Evolutionary conservation across 2,888 invertebrate genomes (phyloP).

Genomic region (Nemotelus nigrinus): DNA sequence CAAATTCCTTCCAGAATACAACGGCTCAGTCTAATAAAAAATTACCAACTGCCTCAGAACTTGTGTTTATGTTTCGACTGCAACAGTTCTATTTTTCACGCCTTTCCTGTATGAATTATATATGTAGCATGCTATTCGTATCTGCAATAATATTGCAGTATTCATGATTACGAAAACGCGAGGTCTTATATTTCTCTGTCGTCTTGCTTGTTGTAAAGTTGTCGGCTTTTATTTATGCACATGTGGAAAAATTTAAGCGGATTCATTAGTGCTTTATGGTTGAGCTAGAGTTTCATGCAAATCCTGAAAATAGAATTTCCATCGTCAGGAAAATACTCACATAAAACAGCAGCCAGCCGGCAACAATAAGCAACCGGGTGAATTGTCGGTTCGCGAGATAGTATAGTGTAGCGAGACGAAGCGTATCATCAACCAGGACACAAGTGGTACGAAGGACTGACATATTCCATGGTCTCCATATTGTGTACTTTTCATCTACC

Average conservation of each 20-base stretch:
- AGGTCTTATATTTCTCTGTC: slow-evolving; percentile 33
- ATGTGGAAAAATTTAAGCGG: slow-evolving; percentile 46
- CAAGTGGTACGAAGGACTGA: slow-evolving; percentile 24
- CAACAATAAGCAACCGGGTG: neutral
- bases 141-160: neutral
- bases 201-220: slow-evolving; percentile 39
- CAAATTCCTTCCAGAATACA: too few relatives aligned
- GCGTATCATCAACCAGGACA: neutral
- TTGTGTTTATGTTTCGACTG: neutral
- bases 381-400: too few relatives aligned
- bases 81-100: neutral
- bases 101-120: neutral
- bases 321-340: neutral
- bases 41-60: too few relatives aligned
- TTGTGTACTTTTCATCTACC: neutral
- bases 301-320: slow-evolving; percentile 40
- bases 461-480: slow-evolving; percentile 5
- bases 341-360: slow-evolving; percentile 1
- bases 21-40: too few relatives aligned
- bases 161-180: neutral
- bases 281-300: slow-evolving; percentile 40
- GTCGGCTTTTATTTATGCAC: slow-evolving; percentile 44
- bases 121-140: neutral
- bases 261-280: slow-evolving; percentile 47
- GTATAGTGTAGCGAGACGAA: too few relatives aligned